Percentiles rank a stretch among this genome's conserved stretches.
Evolutionary conservation across 1,140 invertebrate genomes (phyloP).

Genomic region (Ridgeia piscesae): DNA sequence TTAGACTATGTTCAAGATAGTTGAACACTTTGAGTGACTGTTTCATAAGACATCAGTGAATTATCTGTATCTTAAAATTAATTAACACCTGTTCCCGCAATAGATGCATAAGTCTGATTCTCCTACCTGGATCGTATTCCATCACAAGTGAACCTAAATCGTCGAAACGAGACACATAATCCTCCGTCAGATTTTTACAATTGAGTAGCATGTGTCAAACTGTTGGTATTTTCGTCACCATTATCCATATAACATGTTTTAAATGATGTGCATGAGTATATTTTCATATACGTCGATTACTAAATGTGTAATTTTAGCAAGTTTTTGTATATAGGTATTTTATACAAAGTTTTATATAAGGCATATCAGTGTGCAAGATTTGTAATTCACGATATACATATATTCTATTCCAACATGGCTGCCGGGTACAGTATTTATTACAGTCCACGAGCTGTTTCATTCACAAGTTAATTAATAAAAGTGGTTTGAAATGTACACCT

Average conservation of each 20-base stretch:
- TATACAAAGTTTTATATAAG: background rate
- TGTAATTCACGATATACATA: background rate
- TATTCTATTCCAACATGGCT: background rate
- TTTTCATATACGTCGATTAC: background rate
- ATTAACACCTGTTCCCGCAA: background rate
- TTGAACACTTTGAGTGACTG: background rate
- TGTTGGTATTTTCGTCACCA: too few species aligned
- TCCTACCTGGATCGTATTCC: background rate
- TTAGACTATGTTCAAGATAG: background rate
- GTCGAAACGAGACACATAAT: background rate
- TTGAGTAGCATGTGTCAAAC: background rate
- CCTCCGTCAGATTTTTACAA: background rate
- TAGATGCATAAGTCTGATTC: background rate
- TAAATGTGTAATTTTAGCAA: background rate
- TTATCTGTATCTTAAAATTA: background rate
- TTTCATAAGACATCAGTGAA: background rate
- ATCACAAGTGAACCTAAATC: background rate
- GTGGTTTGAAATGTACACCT: background rate
- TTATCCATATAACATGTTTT: background rate
- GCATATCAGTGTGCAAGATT: background rate
- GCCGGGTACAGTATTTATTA: background rate
- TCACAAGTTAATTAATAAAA: background rate
- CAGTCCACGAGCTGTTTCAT: background rate
- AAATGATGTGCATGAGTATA: background rate
- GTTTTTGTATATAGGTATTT: slow-evolving; percentile 6